These are phyloP conservation scores for Nudaria mundana DNA, from an alignment of 2,888 invertebrate species.

Conservation along the genomic window DNA sequence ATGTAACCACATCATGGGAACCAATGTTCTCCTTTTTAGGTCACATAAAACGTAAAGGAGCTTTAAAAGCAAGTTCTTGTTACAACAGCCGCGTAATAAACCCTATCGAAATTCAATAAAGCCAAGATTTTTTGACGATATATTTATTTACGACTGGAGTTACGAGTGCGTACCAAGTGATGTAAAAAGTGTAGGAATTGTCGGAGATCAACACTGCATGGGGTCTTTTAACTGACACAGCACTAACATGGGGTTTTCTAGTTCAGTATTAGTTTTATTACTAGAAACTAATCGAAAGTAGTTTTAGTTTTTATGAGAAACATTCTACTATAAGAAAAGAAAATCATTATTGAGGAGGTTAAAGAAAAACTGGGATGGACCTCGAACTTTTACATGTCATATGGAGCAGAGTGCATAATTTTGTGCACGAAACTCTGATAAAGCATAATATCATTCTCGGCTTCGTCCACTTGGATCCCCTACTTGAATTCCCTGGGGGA, in stretches of 20 bases:
- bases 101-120: constrained; percentile 31
- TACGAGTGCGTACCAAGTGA: constrained; percentile 10
- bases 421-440: too few relatives aligned
- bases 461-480: too few relatives aligned
- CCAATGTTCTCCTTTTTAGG: constrained; percentile 1
- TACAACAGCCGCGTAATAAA: constrained; percentile 20
- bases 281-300: not conserved
- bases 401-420: too few relatives aligned
- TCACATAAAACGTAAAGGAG: constrained; percentile 8
- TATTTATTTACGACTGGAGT: constrained; percentile 29
- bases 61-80: constrained; percentile 16
- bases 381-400: too few relatives aligned
- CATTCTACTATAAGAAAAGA: too few relatives aligned
- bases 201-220: constrained; percentile 1
- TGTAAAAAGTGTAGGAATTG: constrained; percentile 13
- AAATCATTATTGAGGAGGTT: too few relatives aligned
- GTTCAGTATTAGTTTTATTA: not conserved
- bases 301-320: not conserved
- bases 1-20: constrained; percentile 5
- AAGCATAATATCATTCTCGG: too few relatives aligned
- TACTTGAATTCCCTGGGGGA: too few relatives aligned
- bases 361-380: too few relatives aligned
- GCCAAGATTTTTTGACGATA: constrained; percentile 16
- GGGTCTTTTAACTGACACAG: constrained; percentile 6
- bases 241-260: not conserved